Percentiles rank a stretch among this genome's conserved stretches.
Evolutionary conservation across 2,797 vertebrate genomes (phyloP).

Genomic region (Manis javanica): DNA sequence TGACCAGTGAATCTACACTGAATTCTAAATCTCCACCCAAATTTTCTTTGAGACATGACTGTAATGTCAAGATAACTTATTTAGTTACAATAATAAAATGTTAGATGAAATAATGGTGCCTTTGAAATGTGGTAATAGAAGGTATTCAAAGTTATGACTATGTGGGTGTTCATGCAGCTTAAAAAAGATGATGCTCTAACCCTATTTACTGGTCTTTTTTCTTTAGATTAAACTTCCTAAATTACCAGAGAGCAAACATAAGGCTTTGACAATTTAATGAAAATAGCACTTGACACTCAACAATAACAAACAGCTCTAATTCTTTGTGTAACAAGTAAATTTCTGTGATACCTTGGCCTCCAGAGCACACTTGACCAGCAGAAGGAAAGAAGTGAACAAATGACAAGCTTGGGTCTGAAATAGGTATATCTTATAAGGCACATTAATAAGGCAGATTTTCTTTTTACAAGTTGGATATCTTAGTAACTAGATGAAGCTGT

Average conservation of each 20-base stretch:
- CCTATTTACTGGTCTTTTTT: neutral
- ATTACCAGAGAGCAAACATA: neutral
- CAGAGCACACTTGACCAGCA: neutral
- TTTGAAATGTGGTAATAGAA: neutral
- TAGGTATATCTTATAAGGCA: neutral
- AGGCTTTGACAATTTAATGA: neutral
- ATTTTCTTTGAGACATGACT: neutral
- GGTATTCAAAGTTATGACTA: neutral
- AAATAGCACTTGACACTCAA: neutral
- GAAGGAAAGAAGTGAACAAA: neutral
- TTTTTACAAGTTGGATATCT: neutral
- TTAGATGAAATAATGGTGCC: neutral
- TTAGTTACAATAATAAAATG: conserved; percentile 10
- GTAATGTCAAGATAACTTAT: conserved; percentile 16
- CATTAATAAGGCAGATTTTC: neutral
- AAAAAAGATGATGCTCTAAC: neutral
- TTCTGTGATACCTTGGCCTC: neutral
- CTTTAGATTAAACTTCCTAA: neutral
- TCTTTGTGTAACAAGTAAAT: neutral
- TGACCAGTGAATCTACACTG: neutral
- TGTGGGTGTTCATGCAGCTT: neutral
- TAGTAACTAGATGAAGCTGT: neutral
- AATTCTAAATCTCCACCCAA: neutral
- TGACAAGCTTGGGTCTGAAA: neutral
- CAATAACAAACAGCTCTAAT: neutral